Percentiles rank a stretch among this genome's conserved stretches.
These are phyloP conservation scores for Xylocopa sonorina DNA, from an alignment of 1,140 invertebrate species.

Conservation along the genomic window DNA sequence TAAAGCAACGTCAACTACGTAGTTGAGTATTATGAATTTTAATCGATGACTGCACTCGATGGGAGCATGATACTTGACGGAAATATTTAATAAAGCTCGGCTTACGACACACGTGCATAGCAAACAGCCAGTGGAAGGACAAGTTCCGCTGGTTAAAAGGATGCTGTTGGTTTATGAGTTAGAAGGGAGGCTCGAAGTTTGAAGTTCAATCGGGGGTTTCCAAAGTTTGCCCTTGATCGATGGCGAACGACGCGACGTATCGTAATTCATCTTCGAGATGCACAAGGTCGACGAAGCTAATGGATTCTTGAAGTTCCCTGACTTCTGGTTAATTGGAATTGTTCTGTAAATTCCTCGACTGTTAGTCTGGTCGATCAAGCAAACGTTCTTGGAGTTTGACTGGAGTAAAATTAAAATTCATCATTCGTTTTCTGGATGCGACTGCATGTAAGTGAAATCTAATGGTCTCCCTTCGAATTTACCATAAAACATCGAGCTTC, in stretches of 20 bases:
- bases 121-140: background rate
- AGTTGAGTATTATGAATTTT: background rate
- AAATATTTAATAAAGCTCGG: background rate
- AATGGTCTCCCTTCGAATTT: background rate
- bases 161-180: background rate
- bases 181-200: background rate
- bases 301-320: conserved; percentile 3
- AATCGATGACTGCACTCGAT: background rate
- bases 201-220: background rate
- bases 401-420: too few relatives aligned
- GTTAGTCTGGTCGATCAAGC: background rate
- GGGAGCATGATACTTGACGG: background rate
- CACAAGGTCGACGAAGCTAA: conserved; percentile 4
- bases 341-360: background rate
- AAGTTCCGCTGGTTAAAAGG: background rate
- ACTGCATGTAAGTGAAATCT: too few relatives aligned
- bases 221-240: conserved; percentile 10
- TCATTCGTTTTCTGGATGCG: too few relatives aligned
- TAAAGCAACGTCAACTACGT: background rate
- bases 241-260: background rate
- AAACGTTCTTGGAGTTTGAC: background rate
- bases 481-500: too few relatives aligned
- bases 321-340: conserved; percentile 18
- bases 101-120: background rate
- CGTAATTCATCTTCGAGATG: conserved; percentile 10